Evolutionary conservation across 2,797 vertebrate species (phyloP).

Genomic region (Gouania willdenowi): DNA sequence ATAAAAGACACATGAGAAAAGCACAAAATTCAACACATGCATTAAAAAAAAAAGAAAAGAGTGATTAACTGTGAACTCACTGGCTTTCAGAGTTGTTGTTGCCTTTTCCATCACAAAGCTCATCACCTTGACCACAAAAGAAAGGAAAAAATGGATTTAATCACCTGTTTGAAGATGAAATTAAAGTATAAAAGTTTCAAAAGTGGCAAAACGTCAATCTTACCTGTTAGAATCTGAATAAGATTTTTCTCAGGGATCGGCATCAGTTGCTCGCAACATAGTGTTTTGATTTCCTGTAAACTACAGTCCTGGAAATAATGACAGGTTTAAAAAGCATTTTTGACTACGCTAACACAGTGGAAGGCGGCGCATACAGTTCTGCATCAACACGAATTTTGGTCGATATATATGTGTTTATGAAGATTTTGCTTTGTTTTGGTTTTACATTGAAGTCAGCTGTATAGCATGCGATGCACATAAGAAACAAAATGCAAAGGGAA

Average conservation of each 20-base stretch:
- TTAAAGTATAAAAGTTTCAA: background rate
- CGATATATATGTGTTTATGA: no score
- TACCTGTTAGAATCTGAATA: slow-evolving; percentile 90
- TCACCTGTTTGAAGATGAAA: background rate
- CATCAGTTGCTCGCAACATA: slow-evolving; percentile 92
- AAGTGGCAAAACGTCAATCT: slow-evolving; percentile 23
- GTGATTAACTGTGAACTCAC: slow-evolving; percentile 83
- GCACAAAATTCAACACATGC: background rate
- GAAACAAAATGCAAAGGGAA: no score
- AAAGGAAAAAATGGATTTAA: background rate
- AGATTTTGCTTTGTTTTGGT: no score
- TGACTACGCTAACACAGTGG: no score
- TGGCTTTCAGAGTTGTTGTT: slow-evolving; percentile 79
- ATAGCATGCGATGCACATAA: no score
- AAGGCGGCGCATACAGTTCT: no score
- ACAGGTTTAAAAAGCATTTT: slow-evolving; percentile 12
- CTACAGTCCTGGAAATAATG: slow-evolving; percentile 76
- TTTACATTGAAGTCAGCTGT: no score
- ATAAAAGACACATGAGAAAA: background rate
- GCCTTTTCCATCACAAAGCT: slow-evolving; percentile 70
- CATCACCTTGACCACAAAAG: slow-evolving; percentile 74
- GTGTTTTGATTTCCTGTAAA: slow-evolving; percentile 86
- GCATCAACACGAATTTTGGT: no score
- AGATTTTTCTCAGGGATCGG: slow-evolving; percentile 84
- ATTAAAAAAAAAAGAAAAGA: background rate